These are phyloP conservation scores for Tachina fera DNA, from an alignment of 2,888 invertebrate species.

Conservation along the genomic window DNA sequence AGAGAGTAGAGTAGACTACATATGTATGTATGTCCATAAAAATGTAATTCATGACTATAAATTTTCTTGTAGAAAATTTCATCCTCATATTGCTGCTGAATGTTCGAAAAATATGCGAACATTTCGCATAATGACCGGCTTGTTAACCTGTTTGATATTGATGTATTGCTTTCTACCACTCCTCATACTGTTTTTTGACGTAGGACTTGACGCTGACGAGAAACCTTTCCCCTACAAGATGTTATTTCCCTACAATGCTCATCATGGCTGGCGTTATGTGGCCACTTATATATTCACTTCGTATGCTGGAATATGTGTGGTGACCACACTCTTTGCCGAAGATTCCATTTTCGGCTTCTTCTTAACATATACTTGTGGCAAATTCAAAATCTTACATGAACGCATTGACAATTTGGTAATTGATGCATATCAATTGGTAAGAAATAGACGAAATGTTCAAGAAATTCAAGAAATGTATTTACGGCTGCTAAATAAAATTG, in stretches of 20 bases:
- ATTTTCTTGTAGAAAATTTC: constrained; percentile 72
- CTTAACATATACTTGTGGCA: constrained; percentile 81
- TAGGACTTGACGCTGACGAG: constrained; percentile 69
- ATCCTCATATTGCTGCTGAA: constrained; percentile 74
- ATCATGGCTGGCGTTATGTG: constrained; percentile 77
- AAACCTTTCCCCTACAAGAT: constrained; percentile 83
- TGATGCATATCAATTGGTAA: constrained; percentile 64
- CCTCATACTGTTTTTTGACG: constrained; percentile 75
- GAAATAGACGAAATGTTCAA: constrained; percentile 9
- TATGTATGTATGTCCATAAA: neutral
- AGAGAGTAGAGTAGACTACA: neutral
- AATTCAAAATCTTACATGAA: constrained; percentile 79
- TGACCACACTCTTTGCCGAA: constrained; percentile 82
- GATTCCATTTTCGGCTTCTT: constrained; percentile 82
- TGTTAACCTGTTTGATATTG: constrained; percentile 79
- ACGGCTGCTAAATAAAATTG: constrained; percentile 75
- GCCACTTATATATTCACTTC: constrained; percentile 81
- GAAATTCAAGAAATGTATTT: constrained; percentile 73
- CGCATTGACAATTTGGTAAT: constrained; percentile 76
- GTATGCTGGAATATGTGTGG: constrained; percentile 81
- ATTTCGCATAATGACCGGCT: constrained; percentile 79
- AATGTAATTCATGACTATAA: neutral
- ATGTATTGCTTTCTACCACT: constrained; percentile 81
- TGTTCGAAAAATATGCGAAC: constrained; percentile 78
- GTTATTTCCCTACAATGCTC: constrained; percentile 80